phyloP scores from a whole-genome alignment of 2,797 vertebrate genomes.

The Alauda arvensis region DNA sequence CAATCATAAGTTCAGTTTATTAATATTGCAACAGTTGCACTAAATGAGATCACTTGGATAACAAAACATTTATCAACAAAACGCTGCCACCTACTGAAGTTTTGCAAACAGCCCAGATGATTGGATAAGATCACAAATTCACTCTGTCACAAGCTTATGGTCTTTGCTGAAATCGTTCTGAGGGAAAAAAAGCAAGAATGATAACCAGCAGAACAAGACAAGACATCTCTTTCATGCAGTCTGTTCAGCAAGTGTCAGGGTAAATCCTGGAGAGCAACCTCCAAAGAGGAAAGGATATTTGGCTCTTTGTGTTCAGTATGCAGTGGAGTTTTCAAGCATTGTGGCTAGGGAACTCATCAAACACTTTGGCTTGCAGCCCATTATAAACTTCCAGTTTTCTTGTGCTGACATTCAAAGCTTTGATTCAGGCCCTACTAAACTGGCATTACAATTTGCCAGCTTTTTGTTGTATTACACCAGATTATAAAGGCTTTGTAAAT shows the following conservation, averaged over 20 bases:
- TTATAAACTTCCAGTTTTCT: neutral
- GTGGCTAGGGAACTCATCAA: neutral
- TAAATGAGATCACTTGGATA: constrained; percentile 80
- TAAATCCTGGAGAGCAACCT: constrained; percentile 49
- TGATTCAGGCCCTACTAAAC: neutral
- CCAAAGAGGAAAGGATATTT: constrained; percentile 1
- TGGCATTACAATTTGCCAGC: neutral
- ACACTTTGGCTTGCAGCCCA: neutral
- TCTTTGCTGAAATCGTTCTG: constrained; percentile 68
- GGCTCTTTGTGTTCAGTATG: neutral
- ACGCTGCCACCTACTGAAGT: constrained; percentile 84
- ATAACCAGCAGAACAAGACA: constrained; percentile 67
- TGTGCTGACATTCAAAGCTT: neutral
- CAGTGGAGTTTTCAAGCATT: constrained; percentile 16
- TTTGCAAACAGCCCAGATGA: constrained; percentile 78
- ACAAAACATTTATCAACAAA: constrained; percentile 83
- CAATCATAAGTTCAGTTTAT: constrained; percentile 79
- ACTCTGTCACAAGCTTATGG: constrained; percentile 74
- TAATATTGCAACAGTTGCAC: constrained; percentile 80
- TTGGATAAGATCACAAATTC: constrained; percentile 78
- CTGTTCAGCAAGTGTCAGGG: constrained; percentile 58
- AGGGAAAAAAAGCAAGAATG: constrained; percentile 62
- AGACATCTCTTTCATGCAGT: constrained; percentile 59
- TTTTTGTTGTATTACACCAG: neutral
- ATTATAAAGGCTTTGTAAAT: constrained; percentile 14